Base-by-base conservation (phyloP, 2,113 vertebrate species). In the Acanthisitta chloris region DNA sequence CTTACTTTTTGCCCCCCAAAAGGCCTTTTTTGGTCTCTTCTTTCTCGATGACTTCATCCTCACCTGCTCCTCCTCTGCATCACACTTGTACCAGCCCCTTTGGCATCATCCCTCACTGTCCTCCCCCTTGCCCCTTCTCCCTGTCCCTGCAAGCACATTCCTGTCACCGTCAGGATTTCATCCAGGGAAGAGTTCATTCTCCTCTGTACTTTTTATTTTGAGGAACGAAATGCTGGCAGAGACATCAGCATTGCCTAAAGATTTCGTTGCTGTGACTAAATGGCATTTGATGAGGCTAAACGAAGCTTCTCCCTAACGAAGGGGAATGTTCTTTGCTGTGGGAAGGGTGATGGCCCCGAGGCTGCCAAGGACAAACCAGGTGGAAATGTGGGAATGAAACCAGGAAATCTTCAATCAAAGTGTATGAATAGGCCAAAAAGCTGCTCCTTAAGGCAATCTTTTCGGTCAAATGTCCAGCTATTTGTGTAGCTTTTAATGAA, bases 101-200 rank as follows among this genome's bases (percentile, higher is more conserved):
- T 25, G 80, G 20, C 48, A n/a, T 9, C 3, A 0, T 25, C 57
- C 54, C 40, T 49, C 23, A 23, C 43, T 17, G 33, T 34, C 65
- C 55, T 49, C 17, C 26, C 29, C 40, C 43, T 14, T 18, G 38
- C 10, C 18, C 36, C 58, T 38, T 7, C 3, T 57, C 46, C 42
- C 33, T 4, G 0, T 18, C n/a, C 62, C 70, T 8, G 2, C 14
- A 6, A 64, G 15, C n/a, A 4, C 34, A 4, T 36, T 15, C n/a
- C 26, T 14, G 0, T 17, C 8, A 4, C 2, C 1, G 45, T 1
- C 5, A 59, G 40, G 36, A 7, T 14, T 61, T 72, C 28, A 4
- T 62, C 57, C 15, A 21, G 46, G 72, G n/a, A 42, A 38, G 55
- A 48, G 33, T 46, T 74, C 8, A 11, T 58, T 51, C 29, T 71